Evolutionary conservation across 2,888 invertebrate species (phyloP), one percentile per base, ranked within the genome.

Genomic region (Lysandra coridon): DNA sequence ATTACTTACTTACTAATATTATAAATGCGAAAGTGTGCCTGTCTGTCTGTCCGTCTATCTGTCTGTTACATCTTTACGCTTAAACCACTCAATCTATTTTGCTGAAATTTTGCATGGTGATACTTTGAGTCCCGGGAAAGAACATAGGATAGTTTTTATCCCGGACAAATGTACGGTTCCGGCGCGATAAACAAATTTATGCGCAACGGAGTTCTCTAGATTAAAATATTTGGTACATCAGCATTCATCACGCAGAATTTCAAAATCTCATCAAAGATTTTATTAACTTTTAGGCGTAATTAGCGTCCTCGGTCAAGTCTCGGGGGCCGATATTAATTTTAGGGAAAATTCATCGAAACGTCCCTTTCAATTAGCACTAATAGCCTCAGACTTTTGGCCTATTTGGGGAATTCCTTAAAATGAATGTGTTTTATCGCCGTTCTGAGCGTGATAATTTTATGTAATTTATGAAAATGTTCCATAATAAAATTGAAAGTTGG

Each of bases 361-460:
- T 79, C 78, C 82, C 78, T 80, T 83, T 79, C 80, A 83, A 83
- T 83, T 83, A 81, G 79, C 37, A 78, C 80, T 81, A 82, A 83
- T 80, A 81, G 80, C 74, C 75, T 44, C 64, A 80, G 80, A 79
- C 79, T 80, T 80, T 80, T 79, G 77, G 78, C 69, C 44, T 33
- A 64, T 74, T 79, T 77, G 53, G 78, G 53, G 78, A 76, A 79
- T 80, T 79, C 53, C 73, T 78, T 78, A 23, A 79, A 79, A 81
- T 80, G 81, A 82, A 82, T 74, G 79, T 77, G 78, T 79, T 73
- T 81, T 81, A 81, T 80, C 76, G 79, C 73, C 80, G 78, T 73
- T 30, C 30, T 23, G 33, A 57, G 64, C 44, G 60, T 73, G 78
- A 78, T 64, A 78, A 44, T 78, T 69, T 14, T 14, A 57, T 49